Conservation (phyloP, 1,140 invertebrate genomes). For the Periplaneta americana region DNA sequence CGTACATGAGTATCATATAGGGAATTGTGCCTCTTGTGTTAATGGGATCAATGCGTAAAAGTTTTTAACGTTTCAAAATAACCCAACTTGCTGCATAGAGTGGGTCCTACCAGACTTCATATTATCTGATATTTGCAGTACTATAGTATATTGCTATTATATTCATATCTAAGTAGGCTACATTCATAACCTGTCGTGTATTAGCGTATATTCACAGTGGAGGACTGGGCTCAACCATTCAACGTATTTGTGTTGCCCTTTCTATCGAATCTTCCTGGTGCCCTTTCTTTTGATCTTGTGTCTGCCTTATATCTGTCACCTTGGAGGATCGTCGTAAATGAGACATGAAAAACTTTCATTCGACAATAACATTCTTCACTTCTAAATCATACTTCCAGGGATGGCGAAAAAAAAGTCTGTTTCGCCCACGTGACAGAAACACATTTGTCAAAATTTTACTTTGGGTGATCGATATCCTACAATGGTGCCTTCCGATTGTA, state of each 20-base stretch:
- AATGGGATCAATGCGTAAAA: conserved; percentile 15
- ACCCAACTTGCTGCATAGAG: not conserved
- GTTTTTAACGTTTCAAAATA: conserved; percentile 4
- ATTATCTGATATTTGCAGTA: not conserved
- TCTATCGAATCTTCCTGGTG: no score
- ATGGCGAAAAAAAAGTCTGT: no score
- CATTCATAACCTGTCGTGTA: not conserved
- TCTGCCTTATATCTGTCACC: no score
- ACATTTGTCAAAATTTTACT: no score
- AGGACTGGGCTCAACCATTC: no score
- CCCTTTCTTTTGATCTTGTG: no score
- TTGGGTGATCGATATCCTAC: not conserved
- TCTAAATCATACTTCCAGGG: no score
- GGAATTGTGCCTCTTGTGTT: conserved; percentile 16
- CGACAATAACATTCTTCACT: no score
- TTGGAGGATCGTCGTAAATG: no score
- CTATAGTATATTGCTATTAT: not conserved
- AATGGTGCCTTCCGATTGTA: not conserved
- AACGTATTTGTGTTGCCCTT: no score
- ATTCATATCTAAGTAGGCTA: not conserved
- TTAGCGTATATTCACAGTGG: conserved; percentile 1
- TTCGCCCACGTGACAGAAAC: no score
- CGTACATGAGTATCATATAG: conserved; percentile 6
- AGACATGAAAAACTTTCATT: no score
- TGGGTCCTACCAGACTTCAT: not conserved